Conservation (phyloP, 2,797 vertebrate species). For the Streptopelia turtur region DNA sequence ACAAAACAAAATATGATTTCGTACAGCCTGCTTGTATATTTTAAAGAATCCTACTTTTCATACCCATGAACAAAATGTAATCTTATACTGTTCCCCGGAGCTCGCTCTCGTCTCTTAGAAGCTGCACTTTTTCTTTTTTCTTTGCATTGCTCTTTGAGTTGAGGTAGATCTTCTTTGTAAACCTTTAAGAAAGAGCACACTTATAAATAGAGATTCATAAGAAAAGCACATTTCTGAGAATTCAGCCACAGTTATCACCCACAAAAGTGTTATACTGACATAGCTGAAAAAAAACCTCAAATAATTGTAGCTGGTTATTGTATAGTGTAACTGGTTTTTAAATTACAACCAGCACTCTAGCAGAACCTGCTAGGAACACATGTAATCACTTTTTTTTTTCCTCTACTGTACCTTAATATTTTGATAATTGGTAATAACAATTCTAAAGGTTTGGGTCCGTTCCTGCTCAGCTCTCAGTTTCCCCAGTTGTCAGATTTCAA, state of each 20-base stretch:
- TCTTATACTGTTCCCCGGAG: conserved; percentile 90
- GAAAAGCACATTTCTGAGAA: not conserved
- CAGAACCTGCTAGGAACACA: not conserved
- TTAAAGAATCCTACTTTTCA: conserved; percentile 47
- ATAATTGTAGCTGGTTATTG: not conserved
- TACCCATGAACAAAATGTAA: conserved; percentile 98
- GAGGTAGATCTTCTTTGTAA: conserved; percentile 99
- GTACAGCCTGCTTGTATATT: not conserved
- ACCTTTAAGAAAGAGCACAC: conserved; percentile 81
- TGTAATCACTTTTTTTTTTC: not conserved
- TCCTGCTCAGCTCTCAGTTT: not conserved
- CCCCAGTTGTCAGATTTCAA: not conserved
- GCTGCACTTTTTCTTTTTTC: conserved; percentile 90
- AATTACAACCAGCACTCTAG: not conserved
- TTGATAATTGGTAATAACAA: not conserved
- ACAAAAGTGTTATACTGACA: not conserved
- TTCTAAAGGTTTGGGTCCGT: not conserved
- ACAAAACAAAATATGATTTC: not conserved
- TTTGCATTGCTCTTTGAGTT: conserved; percentile 98
- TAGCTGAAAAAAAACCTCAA: not conserved
- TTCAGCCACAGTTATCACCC: not conserved
- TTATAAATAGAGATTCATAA: not conserved
- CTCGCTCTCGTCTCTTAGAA: conserved; percentile 91
- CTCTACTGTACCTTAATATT: not conserved
- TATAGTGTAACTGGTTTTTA: not conserved